phyloP scores from a whole-genome alignment of 1,140 invertebrate species.

The Tetragonula clypearis region DNA sequence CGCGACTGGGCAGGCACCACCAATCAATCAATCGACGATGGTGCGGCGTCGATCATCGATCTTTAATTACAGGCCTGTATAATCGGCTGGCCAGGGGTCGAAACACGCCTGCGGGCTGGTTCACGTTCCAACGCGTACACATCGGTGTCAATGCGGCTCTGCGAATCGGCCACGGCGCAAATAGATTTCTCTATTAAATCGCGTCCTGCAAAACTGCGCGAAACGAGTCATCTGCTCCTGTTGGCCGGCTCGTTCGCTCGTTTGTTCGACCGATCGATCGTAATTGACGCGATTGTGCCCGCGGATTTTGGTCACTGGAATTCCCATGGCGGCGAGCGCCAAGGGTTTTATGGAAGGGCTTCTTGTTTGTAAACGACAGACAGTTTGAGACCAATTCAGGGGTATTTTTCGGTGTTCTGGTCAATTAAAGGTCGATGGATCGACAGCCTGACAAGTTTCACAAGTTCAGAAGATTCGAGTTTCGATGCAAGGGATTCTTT shows the following conservation, averaged over 20 bases:
- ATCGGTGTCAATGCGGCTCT: neutral
- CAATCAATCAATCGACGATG: conserved; percentile 5
- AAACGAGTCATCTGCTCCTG: conserved; percentile 3
- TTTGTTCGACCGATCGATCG: conserved; percentile 9
- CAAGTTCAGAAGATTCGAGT: neutral
- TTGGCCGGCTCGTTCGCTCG: no score
- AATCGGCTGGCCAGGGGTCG: conserved; percentile 6
- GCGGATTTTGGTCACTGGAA: neutral
- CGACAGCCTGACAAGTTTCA: neutral
- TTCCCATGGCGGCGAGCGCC: neutral
- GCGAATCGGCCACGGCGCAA: neutral
- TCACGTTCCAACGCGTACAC: neutral
- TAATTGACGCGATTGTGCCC: neutral
- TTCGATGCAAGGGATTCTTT: neutral
- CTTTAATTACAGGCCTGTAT: conserved; percentile 39
- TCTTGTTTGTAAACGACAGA: conserved; percentile 6
- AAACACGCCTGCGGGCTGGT: neutral
- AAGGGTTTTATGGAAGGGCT: no score
- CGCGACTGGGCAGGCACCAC: neutral
- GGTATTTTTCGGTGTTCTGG: neutral
- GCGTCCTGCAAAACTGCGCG: conserved; percentile 15
- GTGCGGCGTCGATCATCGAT: conserved; percentile 9
- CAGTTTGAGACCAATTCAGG: neutral
- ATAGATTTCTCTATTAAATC: conserved; percentile 42
- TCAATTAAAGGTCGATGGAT: neutral